Percentiles rank a stretch among this genome's conserved stretches.
Evolutionary conservation across 2,797 vertebrate species (phyloP).

Genomic region (Pipistrellus pipistrellus): DNA sequence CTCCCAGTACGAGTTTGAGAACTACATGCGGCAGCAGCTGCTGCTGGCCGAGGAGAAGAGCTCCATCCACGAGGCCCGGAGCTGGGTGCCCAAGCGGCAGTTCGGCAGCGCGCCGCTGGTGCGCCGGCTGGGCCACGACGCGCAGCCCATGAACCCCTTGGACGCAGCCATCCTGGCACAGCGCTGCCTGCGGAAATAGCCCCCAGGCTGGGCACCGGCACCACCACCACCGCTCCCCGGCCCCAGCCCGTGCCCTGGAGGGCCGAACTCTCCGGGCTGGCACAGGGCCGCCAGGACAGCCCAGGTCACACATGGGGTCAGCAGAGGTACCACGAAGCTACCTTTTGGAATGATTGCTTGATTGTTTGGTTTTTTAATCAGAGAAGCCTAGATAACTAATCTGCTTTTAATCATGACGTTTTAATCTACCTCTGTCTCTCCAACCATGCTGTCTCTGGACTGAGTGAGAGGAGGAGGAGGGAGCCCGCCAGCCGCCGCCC

Average conservation of each 20-base stretch:
- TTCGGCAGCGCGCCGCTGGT: constrained; percentile 96
- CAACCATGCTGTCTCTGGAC: constrained; percentile 91
- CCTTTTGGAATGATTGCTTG: constrained; percentile 87
- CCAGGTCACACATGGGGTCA: constrained; percentile 77
- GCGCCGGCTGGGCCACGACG: constrained; percentile 96
- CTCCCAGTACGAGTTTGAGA: constrained; percentile 99
- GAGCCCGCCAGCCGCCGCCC: constrained; percentile 70
- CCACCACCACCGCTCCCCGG: constrained; percentile 61
- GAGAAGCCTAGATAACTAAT: constrained; percentile 89
- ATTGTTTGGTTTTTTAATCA: constrained; percentile 85
- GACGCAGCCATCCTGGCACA: constrained; percentile 98
- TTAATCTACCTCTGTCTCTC: constrained; percentile 98
- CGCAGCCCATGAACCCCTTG: constrained; percentile 97
- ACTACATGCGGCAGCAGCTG: constrained; percentile 99
- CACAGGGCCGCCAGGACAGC: constrained; percentile 61
- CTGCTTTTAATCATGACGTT: constrained; percentile 93
- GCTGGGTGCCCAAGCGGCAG: constrained; percentile 95
- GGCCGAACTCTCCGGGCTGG: constrained; percentile 45
- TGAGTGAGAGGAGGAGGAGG: constrained; percentile 89
- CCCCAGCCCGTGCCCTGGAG: constrained; percentile 73
- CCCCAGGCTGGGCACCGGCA: constrained; percentile 60
- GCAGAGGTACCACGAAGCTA: constrained; percentile 86
- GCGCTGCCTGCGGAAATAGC: constrained; percentile 96
- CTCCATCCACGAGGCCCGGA: constrained; percentile 96
- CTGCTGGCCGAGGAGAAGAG: constrained; percentile 99